Percentiles rank a stretch among this genome's conserved stretches.
Conservation (phyloP, 2,113 vertebrate species). For the Natator depressus region DNA sequence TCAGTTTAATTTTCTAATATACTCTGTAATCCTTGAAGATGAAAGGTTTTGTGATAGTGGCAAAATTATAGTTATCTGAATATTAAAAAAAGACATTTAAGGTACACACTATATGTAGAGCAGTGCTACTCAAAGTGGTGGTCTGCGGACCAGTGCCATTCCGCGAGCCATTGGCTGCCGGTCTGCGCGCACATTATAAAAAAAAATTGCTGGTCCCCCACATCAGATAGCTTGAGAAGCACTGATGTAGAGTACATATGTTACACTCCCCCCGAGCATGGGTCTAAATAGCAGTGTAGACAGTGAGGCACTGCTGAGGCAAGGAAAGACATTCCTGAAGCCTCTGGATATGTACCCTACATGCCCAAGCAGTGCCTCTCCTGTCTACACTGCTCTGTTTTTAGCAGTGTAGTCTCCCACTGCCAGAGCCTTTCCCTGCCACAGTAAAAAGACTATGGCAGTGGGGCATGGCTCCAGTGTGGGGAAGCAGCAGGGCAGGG, state of each 20-base stretch:
- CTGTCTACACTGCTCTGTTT: no score
- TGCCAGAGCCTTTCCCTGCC: background rate
- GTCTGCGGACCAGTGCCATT: no score
- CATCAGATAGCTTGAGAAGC: no score
- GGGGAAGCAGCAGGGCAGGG: no score
- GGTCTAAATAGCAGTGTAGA: background rate
- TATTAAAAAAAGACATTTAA: background rate
- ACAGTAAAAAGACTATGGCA: background rate
- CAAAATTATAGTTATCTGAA: background rate
- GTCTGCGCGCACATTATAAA: no score
- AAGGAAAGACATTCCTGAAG: background rate
- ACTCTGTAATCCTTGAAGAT: background rate
- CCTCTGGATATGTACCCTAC: no score
- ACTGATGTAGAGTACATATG: background rate
- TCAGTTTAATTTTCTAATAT: background rate
- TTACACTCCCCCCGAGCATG: background rate
- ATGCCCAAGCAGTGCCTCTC: no score
- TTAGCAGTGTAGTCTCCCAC: background rate
- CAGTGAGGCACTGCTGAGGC: background rate
- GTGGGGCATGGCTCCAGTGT: no score
- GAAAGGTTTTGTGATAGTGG: background rate
- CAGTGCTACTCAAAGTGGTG: no score
- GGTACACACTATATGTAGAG: no score
- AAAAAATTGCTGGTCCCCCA: no score
- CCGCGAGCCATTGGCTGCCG: no score